Conservation (phyloP, 1,140 invertebrate genomes). For the Tetramorium parvispinum region DNA sequence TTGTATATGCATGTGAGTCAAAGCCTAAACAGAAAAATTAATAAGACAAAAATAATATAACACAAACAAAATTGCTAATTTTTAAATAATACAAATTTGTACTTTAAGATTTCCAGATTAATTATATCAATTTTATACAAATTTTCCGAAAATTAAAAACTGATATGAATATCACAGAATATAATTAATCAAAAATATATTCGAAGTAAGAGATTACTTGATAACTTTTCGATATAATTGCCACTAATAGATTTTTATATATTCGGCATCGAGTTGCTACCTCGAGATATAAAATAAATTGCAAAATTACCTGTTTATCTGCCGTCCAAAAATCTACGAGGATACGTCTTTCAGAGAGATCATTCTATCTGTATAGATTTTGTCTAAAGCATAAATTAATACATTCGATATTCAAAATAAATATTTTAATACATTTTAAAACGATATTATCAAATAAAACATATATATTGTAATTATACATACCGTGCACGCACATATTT, state of each 20-base stretch:
- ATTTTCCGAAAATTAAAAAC: background rate
- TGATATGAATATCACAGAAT: background rate
- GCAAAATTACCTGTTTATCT: background rate
- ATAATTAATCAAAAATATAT: background rate
- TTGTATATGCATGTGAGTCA: background rate
- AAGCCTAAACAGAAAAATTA: no score
- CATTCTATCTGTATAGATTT: background rate
- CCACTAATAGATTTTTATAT: background rate
- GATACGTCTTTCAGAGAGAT: background rate
- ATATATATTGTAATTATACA: background rate
- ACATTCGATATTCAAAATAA: background rate
- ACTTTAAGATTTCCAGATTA: background rate
- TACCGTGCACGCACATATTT: background rate
- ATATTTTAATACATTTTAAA: background rate
- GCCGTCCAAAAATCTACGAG: background rate
- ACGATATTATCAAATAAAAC: background rate
- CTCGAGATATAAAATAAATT: background rate
- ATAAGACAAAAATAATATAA: background rate
- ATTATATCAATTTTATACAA: background rate
- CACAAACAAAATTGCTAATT: background rate
- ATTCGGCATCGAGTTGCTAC: background rate
- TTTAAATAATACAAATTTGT: background rate
- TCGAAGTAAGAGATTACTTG: background rate
- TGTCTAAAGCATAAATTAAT: background rate
- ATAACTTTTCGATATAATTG: background rate